Conservation (phyloP, 2,888 invertebrate genomes). For the Allacma fusca region DNA sequence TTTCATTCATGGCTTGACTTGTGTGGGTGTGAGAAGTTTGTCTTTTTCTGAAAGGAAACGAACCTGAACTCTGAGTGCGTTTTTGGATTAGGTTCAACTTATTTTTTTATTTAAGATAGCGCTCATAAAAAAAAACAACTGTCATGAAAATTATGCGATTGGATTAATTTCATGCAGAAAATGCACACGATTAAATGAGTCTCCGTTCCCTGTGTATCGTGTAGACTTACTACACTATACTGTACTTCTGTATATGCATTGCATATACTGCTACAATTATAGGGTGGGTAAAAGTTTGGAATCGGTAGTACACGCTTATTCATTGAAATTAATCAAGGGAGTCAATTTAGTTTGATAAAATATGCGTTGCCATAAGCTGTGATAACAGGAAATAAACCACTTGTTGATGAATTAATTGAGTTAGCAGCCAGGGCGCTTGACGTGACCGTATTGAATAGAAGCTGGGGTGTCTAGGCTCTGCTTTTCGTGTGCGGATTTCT, state of each 20-base stretch:
- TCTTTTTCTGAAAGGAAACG: not conserved
- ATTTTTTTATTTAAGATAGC: not conserved
- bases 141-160: conserved; percentile 1
- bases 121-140: not conserved
- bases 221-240: too few relatives aligned
- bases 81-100: conserved; percentile 9
- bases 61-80: conserved; percentile 12
- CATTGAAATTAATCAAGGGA: conserved; percentile 17
- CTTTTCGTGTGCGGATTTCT: conserved; percentile 20
- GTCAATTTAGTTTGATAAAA: conserved; percentile 16
- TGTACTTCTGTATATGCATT: not conserved
- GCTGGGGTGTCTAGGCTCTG: conserved; percentile 42
- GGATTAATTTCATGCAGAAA: conserved; percentile 17
- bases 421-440: not conserved
- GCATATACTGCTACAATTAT: not conserved
- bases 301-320: not conserved
- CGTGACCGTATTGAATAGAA: conserved; percentile 41
- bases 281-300: not conserved
- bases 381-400: conserved; percentile 12
- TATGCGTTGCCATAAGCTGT: conserved; percentile 28
- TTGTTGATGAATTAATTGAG: conserved; percentile 16
- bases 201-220: not conserved
- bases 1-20: not conserved
- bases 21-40: not conserved
- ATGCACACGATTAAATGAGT: not conserved